Conservation (phyloP, 2,888 invertebrate species). For the Scaptomyza caliginosa region DNA sequence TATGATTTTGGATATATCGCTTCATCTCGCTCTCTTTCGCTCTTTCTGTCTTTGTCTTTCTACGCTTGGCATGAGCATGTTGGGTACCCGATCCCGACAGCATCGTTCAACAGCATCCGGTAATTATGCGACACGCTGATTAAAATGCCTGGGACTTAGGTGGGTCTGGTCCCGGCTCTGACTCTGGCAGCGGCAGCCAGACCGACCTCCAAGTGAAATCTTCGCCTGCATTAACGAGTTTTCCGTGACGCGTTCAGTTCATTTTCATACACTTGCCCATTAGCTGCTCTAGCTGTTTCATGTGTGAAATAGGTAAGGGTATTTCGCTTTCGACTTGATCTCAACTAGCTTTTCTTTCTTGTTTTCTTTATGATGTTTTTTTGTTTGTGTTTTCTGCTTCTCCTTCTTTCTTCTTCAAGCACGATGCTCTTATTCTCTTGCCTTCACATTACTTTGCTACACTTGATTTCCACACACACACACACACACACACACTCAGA, state of each 20-base stretch:
- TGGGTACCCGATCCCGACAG: conserved; percentile 41
- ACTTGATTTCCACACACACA: conserved; percentile 73
- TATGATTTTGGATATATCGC: conserved; percentile 73
- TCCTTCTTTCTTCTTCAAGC: conserved; percentile 40
- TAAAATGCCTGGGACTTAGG: conserved; percentile 81
- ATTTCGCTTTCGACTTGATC: neutral
- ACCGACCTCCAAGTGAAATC: conserved; percentile 76
- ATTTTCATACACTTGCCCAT: conserved; percentile 28
- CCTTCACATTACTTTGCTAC: conserved; percentile 72
- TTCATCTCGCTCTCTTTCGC: neutral
- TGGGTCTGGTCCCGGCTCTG: conserved; percentile 61
- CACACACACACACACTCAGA: conserved; percentile 17
- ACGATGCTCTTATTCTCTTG: conserved; percentile 66
- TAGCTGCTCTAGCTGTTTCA: neutral
- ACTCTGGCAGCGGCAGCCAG: conserved; percentile 6
- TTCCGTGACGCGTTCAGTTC: conserved; percentile 74
- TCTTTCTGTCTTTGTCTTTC: conserved; percentile 26
- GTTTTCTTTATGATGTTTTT: conserved; percentile 70
- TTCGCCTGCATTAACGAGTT: conserved; percentile 78
- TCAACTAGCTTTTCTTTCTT: conserved; percentile 39
- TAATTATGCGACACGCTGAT: conserved; percentile 84
- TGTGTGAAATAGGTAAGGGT: conserved; percentile 4
- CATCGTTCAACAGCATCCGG: conserved; percentile 81
- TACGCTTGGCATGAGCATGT: conserved; percentile 50
- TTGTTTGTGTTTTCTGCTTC: conserved; percentile 6